Evolutionary conservation across 1,140 invertebrate genomes (phyloP).

Genomic region (Portunus trituberculatus): DNA sequence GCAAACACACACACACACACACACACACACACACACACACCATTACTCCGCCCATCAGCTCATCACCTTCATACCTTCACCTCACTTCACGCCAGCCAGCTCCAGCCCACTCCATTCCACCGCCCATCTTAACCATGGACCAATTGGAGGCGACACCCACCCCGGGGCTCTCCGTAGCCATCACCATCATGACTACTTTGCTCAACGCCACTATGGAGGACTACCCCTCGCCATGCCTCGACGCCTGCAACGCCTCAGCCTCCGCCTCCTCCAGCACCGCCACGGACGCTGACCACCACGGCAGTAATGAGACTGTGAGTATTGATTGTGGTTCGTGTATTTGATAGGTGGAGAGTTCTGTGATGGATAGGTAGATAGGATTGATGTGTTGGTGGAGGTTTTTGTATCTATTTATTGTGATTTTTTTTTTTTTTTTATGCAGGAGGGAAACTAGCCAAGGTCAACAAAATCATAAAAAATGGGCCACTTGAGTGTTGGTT

Average conservation of each 20-base stretch:
- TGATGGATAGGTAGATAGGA: too few species aligned
- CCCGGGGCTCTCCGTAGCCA: background rate
- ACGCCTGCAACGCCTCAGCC: background rate
- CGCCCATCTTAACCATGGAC: background rate
- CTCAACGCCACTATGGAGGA: background rate
- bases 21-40: too few species aligned
- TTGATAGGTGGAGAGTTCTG: too few species aligned
- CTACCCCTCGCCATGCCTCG: background rate
- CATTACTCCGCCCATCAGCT: background rate
- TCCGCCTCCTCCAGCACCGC: background rate
- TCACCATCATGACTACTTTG: background rate
- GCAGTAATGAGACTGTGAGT: background rate
- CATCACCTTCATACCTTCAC: background rate
- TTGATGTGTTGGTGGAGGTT: too few species aligned
- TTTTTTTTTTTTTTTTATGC: too few species aligned
- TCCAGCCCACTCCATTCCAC: background rate
- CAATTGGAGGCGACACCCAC: background rate
- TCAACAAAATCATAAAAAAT: too few species aligned
- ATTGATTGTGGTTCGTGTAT: background rate
- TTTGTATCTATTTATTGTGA: too few species aligned
- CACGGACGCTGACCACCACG: background rate
- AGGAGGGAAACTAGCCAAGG: too few species aligned
- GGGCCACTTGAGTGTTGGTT: too few species aligned
- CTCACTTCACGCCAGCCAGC: background rate
- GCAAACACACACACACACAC: too few species aligned